Evolutionary conservation across 2,797 vertebrate species (phyloP).

Genomic region (Gallinago stenura): DNA sequence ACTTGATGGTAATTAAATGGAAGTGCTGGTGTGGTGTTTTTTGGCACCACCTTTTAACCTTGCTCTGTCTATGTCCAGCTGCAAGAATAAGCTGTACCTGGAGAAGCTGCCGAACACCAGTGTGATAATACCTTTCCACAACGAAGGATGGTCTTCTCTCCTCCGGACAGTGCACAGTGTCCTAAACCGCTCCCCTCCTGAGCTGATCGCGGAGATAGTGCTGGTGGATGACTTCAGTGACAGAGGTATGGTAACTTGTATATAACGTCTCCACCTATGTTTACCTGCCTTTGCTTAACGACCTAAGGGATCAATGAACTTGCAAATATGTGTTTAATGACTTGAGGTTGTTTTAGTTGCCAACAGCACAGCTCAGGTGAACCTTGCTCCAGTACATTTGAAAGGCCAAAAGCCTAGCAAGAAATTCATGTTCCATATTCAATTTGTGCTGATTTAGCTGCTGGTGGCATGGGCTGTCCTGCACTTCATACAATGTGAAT

Average conservation of each 20-base stretch:
- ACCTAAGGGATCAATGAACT: background rate
- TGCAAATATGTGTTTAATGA: background rate
- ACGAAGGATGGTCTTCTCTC: constrained; percentile 97
- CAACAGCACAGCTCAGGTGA: background rate
- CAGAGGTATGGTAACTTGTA: constrained; percentile 80
- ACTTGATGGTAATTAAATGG: background rate
- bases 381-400: background rate
- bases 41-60: background rate
- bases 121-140: constrained; percentile 97
- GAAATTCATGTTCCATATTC: accelerated
- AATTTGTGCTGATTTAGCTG: background rate
- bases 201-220: constrained; percentile 92
- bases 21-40: background rate
- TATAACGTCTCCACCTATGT: background rate
- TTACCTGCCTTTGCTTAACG: background rate
- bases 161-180: constrained; percentile 95
- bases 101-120: constrained; percentile 94
- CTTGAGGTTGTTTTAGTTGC: background rate
- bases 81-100: constrained; percentile 88
- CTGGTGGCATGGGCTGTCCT: background rate
- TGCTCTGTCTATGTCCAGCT: constrained; percentile 78
- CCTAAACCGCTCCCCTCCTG: constrained; percentile 90
- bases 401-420: background rate
- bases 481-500: background rate
- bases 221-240: constrained; percentile 98